Evolutionary conservation across 2,888 invertebrate species (phyloP), one percentile per base, ranked within the genome.

Genomic region (Sthenelais limicola): DNA sequence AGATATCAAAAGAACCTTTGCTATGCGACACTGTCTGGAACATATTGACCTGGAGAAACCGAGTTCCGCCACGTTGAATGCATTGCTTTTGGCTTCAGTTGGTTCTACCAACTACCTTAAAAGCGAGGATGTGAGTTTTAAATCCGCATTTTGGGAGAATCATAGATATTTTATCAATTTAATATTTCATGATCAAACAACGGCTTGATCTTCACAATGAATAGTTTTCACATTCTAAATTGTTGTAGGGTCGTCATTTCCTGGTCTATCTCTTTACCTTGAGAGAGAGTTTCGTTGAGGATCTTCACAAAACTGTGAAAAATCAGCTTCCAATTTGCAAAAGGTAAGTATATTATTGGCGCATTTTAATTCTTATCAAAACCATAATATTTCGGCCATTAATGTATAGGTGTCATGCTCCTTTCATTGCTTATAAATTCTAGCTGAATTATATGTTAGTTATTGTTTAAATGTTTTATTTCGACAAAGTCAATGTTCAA

Each of bases 221-320:
- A n/a, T n/a, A n/a, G n/a, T n/a, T n/a, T n/a, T n/a, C n/a, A n/a
- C n/a, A n/a, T n/a, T 28, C 38, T 38, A 68, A 35, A 52, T 69
- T n/a, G 24, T 80, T 77, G 18, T 76, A 85, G 85, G 85, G 85
- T 9, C 69, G 80, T 5, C 79, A 77, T n/a, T 84, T 84, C 74
- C 76, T 85, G 15, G 79, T 79, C n/a, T 82, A 74, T 69, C 73
- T 83, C n/a, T 75, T 85, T 52, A 81, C 78, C 12, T 69, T 83
- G 68, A 80, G 82, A 58, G 47, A 54, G n/a, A 74, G 77, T 1
- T 77, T 84, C 48, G 80, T 81, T 2, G 77, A 77, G 3, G 66
- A 52, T 4, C 49, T 84, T 12, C 84, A 84, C 74, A 72, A 71
- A 28, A 76, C 78, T 7, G 79, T 84, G 48, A 85, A 84, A 71